A percentile compares a stretch with the other conserved stretches of the same genome.
phyloP scores from a whole-genome alignment of 2,113 vertebrate genomes.

The Scophthalmus maximus region DNA sequence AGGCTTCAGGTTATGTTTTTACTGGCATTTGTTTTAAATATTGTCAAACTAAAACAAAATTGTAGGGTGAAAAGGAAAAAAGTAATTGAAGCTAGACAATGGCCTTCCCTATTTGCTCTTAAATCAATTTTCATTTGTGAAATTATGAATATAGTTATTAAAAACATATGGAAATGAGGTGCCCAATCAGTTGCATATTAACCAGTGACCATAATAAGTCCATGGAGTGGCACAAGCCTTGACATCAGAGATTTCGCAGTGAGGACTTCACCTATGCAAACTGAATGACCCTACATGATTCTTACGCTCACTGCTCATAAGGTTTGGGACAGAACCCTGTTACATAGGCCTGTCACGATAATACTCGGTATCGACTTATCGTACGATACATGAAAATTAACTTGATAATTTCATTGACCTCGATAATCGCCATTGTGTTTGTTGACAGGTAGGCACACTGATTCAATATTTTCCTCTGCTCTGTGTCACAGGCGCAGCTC shows the following conservation, averaged over 20 bases:
- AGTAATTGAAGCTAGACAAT: not conserved
- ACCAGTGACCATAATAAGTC: slow-evolving; percentile 27
- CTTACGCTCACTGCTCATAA: slow-evolving; percentile 23
- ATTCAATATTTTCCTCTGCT: too few relatives aligned
- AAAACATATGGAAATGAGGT: slow-evolving; percentile 30
- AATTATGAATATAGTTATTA: slow-evolving; percentile 13
- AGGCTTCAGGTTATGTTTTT: slow-evolving; percentile 26
- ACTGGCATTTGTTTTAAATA: slow-evolving; percentile 26
- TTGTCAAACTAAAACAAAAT: slow-evolving; percentile 16
- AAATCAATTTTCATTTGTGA: slow-evolving; percentile 7
- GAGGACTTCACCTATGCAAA: slow-evolving; percentile 30
- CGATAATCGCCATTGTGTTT: too few relatives aligned
- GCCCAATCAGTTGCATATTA: slow-evolving; percentile 20
- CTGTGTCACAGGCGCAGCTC: too few relatives aligned
- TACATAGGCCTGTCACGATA: not conserved
- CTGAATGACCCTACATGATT: slow-evolving; percentile 26
- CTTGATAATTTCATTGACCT: too few relatives aligned
- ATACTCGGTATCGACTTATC: too few relatives aligned
- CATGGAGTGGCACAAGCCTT: slow-evolving; percentile 4
- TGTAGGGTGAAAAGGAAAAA: slow-evolving; percentile 7
- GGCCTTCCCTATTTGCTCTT: not conserved
- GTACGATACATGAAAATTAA: too few relatives aligned
- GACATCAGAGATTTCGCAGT: slow-evolving; percentile 32
- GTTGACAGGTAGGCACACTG: too few relatives aligned
- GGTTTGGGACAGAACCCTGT: slow-evolving; percentile 30